Evolutionary conservation across 1,140 invertebrate species (phyloP), one percentile per base, ranked within the genome.

Genomic region (Hyles vespertilio): DNA sequence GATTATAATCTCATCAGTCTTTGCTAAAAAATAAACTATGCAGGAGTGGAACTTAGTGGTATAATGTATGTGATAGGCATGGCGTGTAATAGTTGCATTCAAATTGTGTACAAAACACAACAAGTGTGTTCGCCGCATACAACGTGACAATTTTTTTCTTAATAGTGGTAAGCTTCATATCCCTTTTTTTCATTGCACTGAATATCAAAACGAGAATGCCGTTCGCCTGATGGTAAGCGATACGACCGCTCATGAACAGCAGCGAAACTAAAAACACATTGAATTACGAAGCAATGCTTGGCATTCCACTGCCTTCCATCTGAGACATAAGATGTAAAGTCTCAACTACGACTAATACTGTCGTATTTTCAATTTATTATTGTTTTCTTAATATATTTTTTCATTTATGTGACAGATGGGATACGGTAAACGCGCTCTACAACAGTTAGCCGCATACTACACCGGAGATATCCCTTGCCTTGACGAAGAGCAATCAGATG

Each of bases 381-480:
- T 22, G 22, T 22, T 22, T 22, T 22, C 2, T 22, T 22, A 22
- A 22, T 47, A 47, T 8, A 47, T 8, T 47, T 2, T 36, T 8
- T 43, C 4, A 8, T 47, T 44, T 55, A 52, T 10, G n/a, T 32
- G 32, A 59, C 77, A 97, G 93, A 99, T 98, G 96, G 98, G 98
- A 7, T 99, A 99, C 86, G 98, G 98, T 5, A 93, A 92, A 48
- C 90, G 94, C 61, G 97, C 98, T 4, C 76, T 99, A 3, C 85
- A 94, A 66, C 84, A 98, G 34, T 84, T 99, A 3, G 92, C 95
- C 55, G 90, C 96, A 51, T 99, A 99, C 86, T 99, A 98, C 78
- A 92, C 94, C 62, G 92, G 94, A n/a, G 94, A 96, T 77, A 94
- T 97, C 12, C 90, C 93, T 1, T 93, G 92, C 73, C 74, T 96